A percentile compares a stretch with the other conserved stretches of the same genome.
These are phyloP conservation scores for Harlomillsia oculata DNA, from an alignment of 1,140 invertebrate genomes.

Conservation along the genomic window DNA sequence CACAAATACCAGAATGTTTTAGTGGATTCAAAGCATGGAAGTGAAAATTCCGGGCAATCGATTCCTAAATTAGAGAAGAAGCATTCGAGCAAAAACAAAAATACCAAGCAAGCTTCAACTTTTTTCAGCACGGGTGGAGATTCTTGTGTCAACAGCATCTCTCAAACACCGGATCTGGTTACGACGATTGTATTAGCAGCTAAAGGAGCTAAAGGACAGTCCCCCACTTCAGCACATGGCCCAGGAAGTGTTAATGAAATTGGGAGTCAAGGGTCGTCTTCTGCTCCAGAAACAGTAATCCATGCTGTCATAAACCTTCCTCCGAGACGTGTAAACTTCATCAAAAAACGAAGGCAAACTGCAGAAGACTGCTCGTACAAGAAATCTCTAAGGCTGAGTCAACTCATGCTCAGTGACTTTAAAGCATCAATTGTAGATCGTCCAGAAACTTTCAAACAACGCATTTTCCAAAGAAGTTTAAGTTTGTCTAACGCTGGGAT, in stretches of 20 bases:
- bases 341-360: conserved; percentile 11
- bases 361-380: conserved; percentile 22
- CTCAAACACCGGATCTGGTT: conserved; percentile 13
- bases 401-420: conserved; percentile 28
- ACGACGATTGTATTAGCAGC: conserved; percentile 23
- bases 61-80: too few species aligned
- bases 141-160: conserved; percentile 9
- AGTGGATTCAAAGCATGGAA: neutral
- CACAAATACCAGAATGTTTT: conserved; percentile 16
- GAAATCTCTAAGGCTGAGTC: conserved; percentile 25
- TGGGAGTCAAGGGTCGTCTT: neutral
- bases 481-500: neutral
- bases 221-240: too few species aligned
- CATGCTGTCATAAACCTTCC: conserved; percentile 30
- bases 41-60: neutral
- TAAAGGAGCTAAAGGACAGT: neutral
- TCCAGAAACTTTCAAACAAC: neutral
- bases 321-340: conserved; percentile 10
- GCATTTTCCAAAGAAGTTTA: too few species aligned
- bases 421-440: conserved; percentile 14
- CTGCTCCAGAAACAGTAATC: conserved; percentile 15
- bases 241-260: too few species aligned
- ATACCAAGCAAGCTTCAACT: neutral
- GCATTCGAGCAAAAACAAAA: conserved; percentile 2
- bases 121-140: conserved; percentile 5